Evolutionary conservation across 2,888 invertebrate genomes (phyloP), one percentile per base, ranked within the genome.

Genomic region (Limulus polyphemus): DNA sequence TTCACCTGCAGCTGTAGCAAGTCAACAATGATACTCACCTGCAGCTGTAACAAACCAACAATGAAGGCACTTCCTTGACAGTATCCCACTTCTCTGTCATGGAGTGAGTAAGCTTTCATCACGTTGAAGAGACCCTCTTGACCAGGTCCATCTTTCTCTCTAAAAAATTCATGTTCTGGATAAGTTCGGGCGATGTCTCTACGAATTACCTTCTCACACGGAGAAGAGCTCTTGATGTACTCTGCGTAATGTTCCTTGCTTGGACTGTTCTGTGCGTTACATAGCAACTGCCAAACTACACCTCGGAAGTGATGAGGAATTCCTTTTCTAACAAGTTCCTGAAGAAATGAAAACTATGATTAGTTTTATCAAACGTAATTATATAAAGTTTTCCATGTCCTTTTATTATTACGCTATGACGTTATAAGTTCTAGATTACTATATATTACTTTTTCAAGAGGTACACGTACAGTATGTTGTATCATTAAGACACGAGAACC

Each of bases 41-140:
- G 95, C 92, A 99, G 94, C 48, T 99, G 83, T 56, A 99, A 81
- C 54, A 98, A 81, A n/a, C 99, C 99, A 49, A 97, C 98, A 72
- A 99, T 99, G 76, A 99, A 99, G 3, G 95, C 97, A 11, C 94
- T 93, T 12, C 98, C 98, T 78, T 99, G 99, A 75, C 99, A 99
- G 77, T 99, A 99, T 58, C 99, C 99, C 49, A 84, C 83, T 79
- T 99, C 98, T 55, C 94, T 84, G 78, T 99, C 99, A 75, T 97
- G 92, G 65, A 99, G 80, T 2, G 97, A 97, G 77, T 98, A 99
- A 0, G 98, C 98, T 79, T 99, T 99, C 87, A 99, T 99, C 55
- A 99, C 98, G 79, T 99, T 98, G 77, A 99, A 99, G 12, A 99
- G 81, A 63, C 94, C 92, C 77, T 98, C 95, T 76, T 99, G 99